phyloP scores from a whole-genome alignment of 2,113 vertebrate genomes.

The Kryptolebias marmoratus region DNA sequence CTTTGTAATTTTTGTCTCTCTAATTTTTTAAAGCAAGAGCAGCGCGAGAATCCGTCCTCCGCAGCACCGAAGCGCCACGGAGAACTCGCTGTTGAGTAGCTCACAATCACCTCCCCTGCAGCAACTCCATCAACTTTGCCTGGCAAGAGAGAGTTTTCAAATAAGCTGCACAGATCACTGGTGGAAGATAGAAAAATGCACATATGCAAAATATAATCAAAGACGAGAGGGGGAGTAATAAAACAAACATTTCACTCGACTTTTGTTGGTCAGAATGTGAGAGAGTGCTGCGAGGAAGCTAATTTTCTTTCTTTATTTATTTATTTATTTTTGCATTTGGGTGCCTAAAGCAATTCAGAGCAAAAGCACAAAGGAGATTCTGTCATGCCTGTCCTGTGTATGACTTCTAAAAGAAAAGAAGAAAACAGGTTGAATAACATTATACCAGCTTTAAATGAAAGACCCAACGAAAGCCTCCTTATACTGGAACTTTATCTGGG shows the following conservation, averaged over 20 bases:
- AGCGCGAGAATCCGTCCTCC: constrained; percentile 10
- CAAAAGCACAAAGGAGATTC: constrained; percentile 38
- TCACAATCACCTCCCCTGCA: constrained; percentile 49
- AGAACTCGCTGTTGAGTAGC: constrained; percentile 23
- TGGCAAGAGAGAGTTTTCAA: constrained; percentile 40
- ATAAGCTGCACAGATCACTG: constrained; percentile 45
- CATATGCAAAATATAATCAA: constrained; percentile 46
- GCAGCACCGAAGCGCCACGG: not conserved
- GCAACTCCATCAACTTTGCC: constrained; percentile 35
- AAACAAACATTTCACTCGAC: constrained; percentile 45
- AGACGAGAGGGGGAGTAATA: constrained; percentile 28
- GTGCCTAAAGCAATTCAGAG: constrained; percentile 30
- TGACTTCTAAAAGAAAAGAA: constrained; percentile 43
- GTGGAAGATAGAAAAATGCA: constrained; percentile 44
- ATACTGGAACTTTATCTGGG: constrained; percentile 56
- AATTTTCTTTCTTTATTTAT: constrained; percentile 1
- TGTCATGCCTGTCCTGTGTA: constrained; percentile 29
- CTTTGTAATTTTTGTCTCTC: not conserved
- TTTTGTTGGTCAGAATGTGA: constrained; percentile 23
- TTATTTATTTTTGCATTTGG: constrained; percentile 17
- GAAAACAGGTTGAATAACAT: constrained; percentile 47
- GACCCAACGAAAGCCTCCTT: constrained; percentile 59
- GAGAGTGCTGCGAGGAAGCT: constrained; percentile 9
- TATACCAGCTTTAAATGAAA: constrained; percentile 43
- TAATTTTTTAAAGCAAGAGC: constrained; percentile 4